Conservation (phyloP, 1,140 invertebrate species). For the Eumeta japonica region DNA sequence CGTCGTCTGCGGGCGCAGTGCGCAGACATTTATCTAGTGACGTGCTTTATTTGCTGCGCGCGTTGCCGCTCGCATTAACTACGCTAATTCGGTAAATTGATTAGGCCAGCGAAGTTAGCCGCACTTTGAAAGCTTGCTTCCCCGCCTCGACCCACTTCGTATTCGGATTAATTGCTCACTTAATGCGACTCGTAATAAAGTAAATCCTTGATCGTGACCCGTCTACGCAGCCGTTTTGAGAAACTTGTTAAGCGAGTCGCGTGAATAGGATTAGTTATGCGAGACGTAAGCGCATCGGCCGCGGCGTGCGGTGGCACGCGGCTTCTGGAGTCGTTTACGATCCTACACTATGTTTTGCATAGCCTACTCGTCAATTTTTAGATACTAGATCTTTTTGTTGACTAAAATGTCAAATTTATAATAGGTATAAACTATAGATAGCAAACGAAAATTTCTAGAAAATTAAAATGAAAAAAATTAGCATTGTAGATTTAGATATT, state of each 20-base stretch:
- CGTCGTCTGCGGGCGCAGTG: background rate
- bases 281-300: conserved; percentile 13
- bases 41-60: background rate
- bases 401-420: no score
- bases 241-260: conserved; percentile 32
- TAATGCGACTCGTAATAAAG: conserved; percentile 37
- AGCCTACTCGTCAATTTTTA: no score
- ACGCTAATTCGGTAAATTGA: conserved; percentile 12
- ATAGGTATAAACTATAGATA: no score
- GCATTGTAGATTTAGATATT: no score
- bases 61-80: conserved; percentile 8
- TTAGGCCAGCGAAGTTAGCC: conserved; percentile 13
- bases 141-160: conserved; percentile 19
- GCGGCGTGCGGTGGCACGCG: conserved; percentile 8
- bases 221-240: conserved; percentile 36
- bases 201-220: conserved; percentile 36
- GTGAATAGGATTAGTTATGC: conserved; percentile 38
- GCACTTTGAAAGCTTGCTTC: conserved; percentile 17
- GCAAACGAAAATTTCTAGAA: no score
- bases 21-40: conserved; percentile 1
- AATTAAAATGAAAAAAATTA: no score
- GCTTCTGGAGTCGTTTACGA: conserved; percentile 9
- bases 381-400: no score
- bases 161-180: conserved; percentile 38
- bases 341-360: no score